phyloP scores from a whole-genome alignment of 2,797 vertebrate species.

The Lacerta agilis region DNA sequence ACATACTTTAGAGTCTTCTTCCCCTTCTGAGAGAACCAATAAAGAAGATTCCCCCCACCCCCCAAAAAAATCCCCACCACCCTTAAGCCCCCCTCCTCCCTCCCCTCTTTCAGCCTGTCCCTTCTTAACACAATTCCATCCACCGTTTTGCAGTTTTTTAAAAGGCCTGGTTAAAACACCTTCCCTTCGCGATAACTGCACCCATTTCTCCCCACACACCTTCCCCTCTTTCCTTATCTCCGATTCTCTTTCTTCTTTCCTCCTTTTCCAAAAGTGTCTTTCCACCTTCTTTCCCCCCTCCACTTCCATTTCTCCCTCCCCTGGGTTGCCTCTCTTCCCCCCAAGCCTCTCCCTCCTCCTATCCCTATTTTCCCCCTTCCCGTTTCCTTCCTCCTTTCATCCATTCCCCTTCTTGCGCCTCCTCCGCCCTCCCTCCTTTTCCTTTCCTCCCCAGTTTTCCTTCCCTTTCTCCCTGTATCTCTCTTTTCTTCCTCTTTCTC shows the following conservation, averaged over 20 bases:
- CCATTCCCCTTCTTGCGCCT: background rate
- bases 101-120: accelerated
- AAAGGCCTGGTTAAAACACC: no score
- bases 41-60: background rate
- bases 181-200: no score
- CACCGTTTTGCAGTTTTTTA: no score
- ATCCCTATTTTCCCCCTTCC: constrained; percentile 77
- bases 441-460: no score
- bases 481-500: no score
- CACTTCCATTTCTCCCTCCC: no score
- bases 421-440: accelerated
- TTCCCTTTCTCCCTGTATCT: no score
- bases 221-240: background rate
- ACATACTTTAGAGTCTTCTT: background rate
- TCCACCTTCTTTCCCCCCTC: accelerated
- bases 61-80: background rate
- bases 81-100: no score
- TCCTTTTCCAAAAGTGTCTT: background rate
- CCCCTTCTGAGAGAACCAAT: background rate
- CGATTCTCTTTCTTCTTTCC: background rate
- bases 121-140: background rate
- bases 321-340: no score
- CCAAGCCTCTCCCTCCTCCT: background rate
- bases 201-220: no score
- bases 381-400: background rate